Percentiles rank a stretch among this genome's conserved stretches.
Evolutionary conservation across 2,113 vertebrate species (phyloP).

Genomic region (Cryptomyrus ogoouensis): DNA sequence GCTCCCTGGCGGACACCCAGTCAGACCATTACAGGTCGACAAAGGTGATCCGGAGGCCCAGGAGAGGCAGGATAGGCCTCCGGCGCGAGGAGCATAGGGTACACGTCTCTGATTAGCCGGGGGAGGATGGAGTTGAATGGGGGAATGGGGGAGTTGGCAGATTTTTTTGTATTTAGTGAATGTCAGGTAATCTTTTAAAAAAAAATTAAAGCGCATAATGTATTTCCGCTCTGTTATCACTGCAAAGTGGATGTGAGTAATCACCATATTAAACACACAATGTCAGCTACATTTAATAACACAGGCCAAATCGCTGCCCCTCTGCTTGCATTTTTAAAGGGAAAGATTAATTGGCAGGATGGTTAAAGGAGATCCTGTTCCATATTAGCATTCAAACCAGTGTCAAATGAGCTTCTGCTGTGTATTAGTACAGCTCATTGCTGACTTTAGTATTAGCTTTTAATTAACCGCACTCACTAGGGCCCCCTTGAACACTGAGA

Average conservation of each 20-base stretch:
- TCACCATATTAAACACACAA: not conserved
- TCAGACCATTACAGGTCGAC: constrained; percentile 86
- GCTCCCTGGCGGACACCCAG: constrained; percentile 87
- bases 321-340: not conserved
- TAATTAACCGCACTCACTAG: not conserved
- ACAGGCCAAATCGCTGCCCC: not conserved
- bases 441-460: not conserved
- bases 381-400: not conserved
- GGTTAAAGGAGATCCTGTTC: not conserved
- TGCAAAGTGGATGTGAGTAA: constrained; percentile 3
- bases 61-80: constrained; percentile 82
- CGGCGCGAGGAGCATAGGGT: constrained; percentile 85
- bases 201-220: not conserved
- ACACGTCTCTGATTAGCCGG: not conserved
- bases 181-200: not conserved
- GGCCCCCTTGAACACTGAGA: not conserved
- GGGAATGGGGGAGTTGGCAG: too few relatives aligned
- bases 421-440: not conserved
- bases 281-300: not conserved
- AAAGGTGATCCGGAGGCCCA: constrained; percentile 83
- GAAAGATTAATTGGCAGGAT: not conserved
- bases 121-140: not conserved
- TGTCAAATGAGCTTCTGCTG: not conserved
- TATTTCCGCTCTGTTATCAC: not conserved
- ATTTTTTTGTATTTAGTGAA: not conserved